Evolutionary conservation across 2,113 vertebrate species (phyloP).

Genomic region (Gymnarchus niloticus): DNA sequence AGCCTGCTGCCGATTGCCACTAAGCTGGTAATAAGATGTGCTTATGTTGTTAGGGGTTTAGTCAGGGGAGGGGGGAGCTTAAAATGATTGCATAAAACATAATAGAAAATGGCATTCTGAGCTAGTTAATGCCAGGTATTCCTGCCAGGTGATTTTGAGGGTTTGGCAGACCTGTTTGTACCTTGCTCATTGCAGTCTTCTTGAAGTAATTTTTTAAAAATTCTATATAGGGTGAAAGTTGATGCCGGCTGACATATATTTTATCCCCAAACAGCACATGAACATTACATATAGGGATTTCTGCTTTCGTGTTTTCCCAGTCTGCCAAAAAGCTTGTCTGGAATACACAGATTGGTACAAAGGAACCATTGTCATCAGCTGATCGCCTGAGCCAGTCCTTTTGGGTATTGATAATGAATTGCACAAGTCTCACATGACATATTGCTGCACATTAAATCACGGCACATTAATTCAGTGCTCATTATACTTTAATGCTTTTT

Average conservation of each 20-base stretch:
- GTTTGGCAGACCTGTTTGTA: neutral
- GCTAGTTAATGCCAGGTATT: neutral
- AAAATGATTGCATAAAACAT: neutral
- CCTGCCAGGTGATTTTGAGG: neutral
- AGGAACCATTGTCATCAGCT: constrained; percentile 34
- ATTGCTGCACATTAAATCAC: constrained; percentile 33
- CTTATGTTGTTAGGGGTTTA: neutral
- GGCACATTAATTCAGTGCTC: constrained; percentile 33
- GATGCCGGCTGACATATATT: neutral
- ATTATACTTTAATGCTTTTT: constrained; percentile 15
- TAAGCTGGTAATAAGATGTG: neutral
- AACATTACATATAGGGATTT: neutral
- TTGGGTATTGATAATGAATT: constrained; percentile 34
- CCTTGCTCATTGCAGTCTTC: neutral
- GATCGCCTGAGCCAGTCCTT: constrained; percentile 26
- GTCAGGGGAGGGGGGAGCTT: neutral
- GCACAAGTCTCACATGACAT: neutral
- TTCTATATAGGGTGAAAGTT: neutral
- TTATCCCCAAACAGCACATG: neutral
- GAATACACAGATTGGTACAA: neutral
- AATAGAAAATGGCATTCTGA: neutral
- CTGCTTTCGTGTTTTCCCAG: neutral
- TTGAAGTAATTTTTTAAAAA: neutral
- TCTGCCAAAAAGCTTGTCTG: neutral
- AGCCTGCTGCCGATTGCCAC: neutral